Percentiles rank a stretch among this genome's conserved stretches.
Conservation (phyloP, 2,888 invertebrate species). For the Drosophila aldrichi region DNA sequence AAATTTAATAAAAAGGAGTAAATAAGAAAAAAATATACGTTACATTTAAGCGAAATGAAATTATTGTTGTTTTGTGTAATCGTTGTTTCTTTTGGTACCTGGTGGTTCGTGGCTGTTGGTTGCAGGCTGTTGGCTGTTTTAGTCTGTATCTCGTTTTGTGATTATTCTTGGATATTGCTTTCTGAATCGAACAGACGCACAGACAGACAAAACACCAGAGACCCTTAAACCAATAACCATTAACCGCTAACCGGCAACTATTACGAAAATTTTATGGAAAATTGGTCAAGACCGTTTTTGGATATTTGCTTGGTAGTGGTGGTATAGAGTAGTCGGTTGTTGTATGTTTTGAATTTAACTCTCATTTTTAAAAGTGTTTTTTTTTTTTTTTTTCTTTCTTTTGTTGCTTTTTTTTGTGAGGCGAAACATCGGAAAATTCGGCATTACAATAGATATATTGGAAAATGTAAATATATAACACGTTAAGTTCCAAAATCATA, state of each 20-base stretch:
- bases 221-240: slow-evolving; percentile 9
- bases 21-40: slow-evolving; percentile 60
- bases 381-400: slow-evolving; percentile 24
- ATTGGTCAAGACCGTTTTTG: slow-evolving; percentile 54
- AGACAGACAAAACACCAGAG: slow-evolving; percentile 32
- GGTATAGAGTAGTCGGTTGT: slow-evolving; percentile 22
- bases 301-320: slow-evolving; percentile 45
- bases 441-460: slow-evolving; percentile 83
- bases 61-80: slow-evolving; percentile 48
- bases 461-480: slow-evolving; percentile 53
- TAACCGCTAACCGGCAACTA: slow-evolving; percentile 21
- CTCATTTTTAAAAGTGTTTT: slow-evolving; percentile 27
- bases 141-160: slow-evolving; percentile 20
- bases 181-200: slow-evolving; percentile 30
- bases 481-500: slow-evolving; percentile 70
- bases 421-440: slow-evolving; percentile 86
- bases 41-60: slow-evolving; percentile 69
- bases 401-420: slow-evolving; percentile 79
- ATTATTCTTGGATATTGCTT: slow-evolving; percentile 5
- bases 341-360: slow-evolving; percentile 41
- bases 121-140: slow-evolving; percentile 32
- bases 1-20: slow-evolving; percentile 68
- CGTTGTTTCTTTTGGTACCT: slow-evolving; percentile 4
- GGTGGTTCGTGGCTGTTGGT: slow-evolving; percentile 12
- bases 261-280: slow-evolving; percentile 33